These are phyloP conservation scores for Xestobium rufovillosum DNA, from an alignment of 2,888 invertebrate genomes.

Conservation along the genomic window DNA sequence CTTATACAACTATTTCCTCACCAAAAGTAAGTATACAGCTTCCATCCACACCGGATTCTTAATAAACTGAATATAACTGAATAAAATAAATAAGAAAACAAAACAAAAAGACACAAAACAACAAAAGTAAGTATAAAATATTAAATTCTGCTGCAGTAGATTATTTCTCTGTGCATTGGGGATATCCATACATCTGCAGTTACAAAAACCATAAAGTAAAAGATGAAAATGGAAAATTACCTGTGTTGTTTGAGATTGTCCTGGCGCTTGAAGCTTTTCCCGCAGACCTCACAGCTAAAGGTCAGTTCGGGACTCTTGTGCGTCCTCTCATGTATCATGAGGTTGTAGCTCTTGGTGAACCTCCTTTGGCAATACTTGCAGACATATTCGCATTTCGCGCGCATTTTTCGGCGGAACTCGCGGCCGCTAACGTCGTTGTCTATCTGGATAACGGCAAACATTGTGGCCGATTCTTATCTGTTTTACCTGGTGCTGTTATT, in stretches of 20 bases:
- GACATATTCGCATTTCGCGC: slow-evolving; percentile 94
- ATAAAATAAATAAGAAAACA: too few species aligned
- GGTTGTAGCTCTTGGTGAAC: slow-evolving; percentile 97
- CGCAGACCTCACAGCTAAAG: slow-evolving; percentile 95
- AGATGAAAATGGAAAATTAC: slow-evolving; percentile 47
- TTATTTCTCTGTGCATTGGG: too few species aligned
- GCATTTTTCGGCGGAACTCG: slow-evolving; percentile 81
- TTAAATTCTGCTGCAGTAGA: too few species aligned
- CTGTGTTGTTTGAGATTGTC: slow-evolving; percentile 93
- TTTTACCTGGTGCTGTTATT: slow-evolving; percentile 7
- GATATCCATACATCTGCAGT: too few species aligned
- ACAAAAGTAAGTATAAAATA: too few species aligned
- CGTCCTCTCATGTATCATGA: slow-evolving; percentile 97
- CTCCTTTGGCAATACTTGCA: slow-evolving; percentile 96
- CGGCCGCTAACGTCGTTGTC: slow-evolving; percentile 79
- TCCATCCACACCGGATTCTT: too few species aligned
- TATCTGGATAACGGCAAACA: slow-evolving; percentile 87
- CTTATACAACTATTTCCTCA: too few species aligned
- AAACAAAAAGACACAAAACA: too few species aligned
- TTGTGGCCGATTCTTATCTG: slow-evolving; percentile 46
- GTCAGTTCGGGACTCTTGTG: slow-evolving; percentile 95
- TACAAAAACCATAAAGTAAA: too few species aligned
- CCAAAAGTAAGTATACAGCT: too few species aligned
- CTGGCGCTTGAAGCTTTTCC: slow-evolving; percentile 96
- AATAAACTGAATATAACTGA: too few species aligned